Evolutionary conservation across 1,140 invertebrate species (phyloP), one percentile per base, ranked within the genome.

Genomic region (Bathynomus jamesi): DNA sequence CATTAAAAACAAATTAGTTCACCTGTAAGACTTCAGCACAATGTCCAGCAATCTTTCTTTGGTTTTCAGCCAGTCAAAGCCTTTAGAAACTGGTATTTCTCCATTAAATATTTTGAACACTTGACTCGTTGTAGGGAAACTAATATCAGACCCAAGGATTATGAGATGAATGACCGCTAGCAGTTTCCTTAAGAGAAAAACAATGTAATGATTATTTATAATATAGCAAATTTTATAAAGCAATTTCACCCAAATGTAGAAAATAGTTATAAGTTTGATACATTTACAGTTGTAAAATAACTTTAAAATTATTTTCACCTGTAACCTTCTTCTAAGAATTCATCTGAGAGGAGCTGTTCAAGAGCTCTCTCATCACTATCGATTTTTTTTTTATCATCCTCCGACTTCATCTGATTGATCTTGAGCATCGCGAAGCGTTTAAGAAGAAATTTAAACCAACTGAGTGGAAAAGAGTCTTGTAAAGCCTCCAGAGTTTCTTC

Each of bases 91-190:
- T 11, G 81, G 80, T 29, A 83, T 75, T 63, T 82, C 82, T 24
- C 83, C 83, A 69, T 74, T 79, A 73, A 83, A 83, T 62, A 79
- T 79, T 72, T 82, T 83, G 75, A 83, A 81, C 30, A 83, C 77
- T 70, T 81, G 81, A 72, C 75, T 81, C 28, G 82, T 78, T 30
- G 69, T 67, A 63, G 75, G 69, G 2, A 32, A 11, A 0, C 11
- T 24, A 28, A 30, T 24, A 61, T 65, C 65, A 10, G 28, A 30
- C 8, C 72, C 72, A 25, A 64, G 31, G 60, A 69, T 53, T 8
- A 69, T 74, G 60, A 69, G 21, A 27, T 71, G 68, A 30, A 65
- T 74, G 2, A 53, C 68, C 7, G 64, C 69, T n/a, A 61, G 32
- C 40, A 53, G 1, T 17, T 11, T 53, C 40, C 40, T 53, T n/a